phyloP scores from a whole-genome alignment of 2,113 vertebrate species.

The Aptenodytes forsteri region DNA sequence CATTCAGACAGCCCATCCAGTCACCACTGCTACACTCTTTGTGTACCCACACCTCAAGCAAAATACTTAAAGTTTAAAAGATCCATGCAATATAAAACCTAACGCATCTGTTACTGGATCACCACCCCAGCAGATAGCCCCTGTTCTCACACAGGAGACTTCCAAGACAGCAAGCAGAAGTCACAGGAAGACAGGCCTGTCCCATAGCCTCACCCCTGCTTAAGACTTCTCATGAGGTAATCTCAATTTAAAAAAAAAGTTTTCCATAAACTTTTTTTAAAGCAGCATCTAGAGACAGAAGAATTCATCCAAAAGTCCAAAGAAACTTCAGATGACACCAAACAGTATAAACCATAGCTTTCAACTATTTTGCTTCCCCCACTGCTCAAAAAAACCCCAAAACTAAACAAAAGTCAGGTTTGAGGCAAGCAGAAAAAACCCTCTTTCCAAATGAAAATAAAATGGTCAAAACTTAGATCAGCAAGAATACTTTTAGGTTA shows the following conservation, averaged over 20 bases:
- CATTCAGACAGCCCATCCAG: background rate
- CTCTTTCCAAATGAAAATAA: background rate
- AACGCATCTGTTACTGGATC: background rate
- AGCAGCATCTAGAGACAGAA: background rate
- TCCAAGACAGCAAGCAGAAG: background rate
- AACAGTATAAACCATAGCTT: background rate
- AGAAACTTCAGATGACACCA: background rate
- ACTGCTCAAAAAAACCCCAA: background rate
- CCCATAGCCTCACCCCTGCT: background rate
- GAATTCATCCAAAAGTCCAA: background rate
- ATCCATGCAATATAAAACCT: too few relatives aligned
- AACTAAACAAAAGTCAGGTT: background rate
- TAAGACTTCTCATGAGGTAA: background rate
- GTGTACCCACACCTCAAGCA: background rate
- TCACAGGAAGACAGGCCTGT: background rate
- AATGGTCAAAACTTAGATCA: background rate
- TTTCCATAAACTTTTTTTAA: background rate
- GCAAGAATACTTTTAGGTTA: background rate
- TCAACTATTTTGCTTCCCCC: background rate
- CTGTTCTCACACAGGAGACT: background rate
- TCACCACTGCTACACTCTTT: background rate
- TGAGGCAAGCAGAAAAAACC: background rate
- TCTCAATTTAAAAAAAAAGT: background rate
- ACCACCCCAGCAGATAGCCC: background rate
- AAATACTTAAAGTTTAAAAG: background rate